Conservation (phyloP, 2,888 invertebrate genomes). For the Therioaphis trifolii region DNA sequence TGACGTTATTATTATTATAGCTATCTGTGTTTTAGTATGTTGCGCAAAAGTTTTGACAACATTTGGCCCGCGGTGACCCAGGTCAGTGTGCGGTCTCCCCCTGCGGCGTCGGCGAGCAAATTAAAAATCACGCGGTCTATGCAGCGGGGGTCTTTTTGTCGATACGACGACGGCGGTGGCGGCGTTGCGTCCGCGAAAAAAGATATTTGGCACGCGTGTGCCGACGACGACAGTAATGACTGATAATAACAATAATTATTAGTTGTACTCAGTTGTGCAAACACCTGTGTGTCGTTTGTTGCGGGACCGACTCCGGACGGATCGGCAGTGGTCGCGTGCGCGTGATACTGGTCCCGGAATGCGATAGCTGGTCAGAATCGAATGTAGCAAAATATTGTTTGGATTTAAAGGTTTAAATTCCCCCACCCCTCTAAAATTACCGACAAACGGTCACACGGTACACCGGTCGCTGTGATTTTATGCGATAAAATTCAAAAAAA, state of each 20-base stretch:
- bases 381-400: no score
- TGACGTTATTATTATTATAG: neutral
- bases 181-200: neutral
- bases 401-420: no score
- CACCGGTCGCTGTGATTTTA: no score
- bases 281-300: constrained; percentile 19
- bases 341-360: no score
- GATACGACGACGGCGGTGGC: neutral
- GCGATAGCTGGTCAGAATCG: no score
- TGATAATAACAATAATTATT: neutral
- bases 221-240: neutral
- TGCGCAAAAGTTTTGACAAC: constrained; percentile 51
- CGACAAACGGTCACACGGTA: no score
- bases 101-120: constrained; percentile 17
- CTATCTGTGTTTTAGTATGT: neutral
- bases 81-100: constrained; percentile 41
- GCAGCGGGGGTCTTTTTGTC: constrained; percentile 12
- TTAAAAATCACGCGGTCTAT: constrained; percentile 38
- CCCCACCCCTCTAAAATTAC: no score
- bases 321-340: neutral
- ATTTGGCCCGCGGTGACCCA: constrained; percentile 48
- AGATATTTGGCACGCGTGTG: neutral
- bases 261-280: no score
- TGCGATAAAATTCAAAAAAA: no score
- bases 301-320: no score